Percentiles rank a stretch among this genome's conserved stretches.
phyloP scores from a whole-genome alignment of 2,797 vertebrate genomes.

The Sebastes vulpes region DNA sequence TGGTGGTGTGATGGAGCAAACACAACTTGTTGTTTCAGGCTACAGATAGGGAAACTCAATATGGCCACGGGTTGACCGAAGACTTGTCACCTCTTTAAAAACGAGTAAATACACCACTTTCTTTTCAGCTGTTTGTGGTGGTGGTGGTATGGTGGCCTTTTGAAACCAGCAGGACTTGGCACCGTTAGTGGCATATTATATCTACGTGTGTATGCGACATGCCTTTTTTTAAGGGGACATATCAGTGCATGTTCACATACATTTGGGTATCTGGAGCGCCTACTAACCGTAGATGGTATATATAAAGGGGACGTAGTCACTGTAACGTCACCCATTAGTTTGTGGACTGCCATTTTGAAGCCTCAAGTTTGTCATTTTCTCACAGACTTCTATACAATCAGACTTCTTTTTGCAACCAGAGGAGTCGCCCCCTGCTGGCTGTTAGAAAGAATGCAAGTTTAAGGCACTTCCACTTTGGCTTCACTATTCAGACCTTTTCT shows the following conservation, averaged over 20 bases:
- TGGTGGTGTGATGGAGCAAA: slow-evolving; percentile 31
- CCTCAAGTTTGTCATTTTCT: too few relatives aligned
- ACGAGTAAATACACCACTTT: slow-evolving; percentile 64
- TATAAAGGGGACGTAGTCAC: too few relatives aligned
- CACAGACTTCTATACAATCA: too few relatives aligned
- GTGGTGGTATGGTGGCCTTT: slow-evolving; percentile 21
- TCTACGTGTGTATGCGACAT: not conserved
- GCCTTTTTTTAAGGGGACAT: not conserved
- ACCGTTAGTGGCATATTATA: not conserved
- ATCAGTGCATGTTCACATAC: not conserved
- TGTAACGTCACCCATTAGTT: fast-evolving
- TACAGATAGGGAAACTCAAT: slow-evolving; percentile 58
- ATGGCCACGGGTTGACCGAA: slow-evolving; percentile 32
- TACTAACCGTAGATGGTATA: too few relatives aligned
- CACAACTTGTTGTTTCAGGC: slow-evolving; percentile 43
- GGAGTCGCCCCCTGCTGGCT: too few relatives aligned
- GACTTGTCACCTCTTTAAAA: slow-evolving; percentile 80
- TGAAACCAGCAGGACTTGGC: slow-evolving; percentile 33
- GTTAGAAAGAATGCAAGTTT: too few relatives aligned
- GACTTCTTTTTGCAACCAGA: too few relatives aligned
- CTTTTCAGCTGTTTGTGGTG: slow-evolving; percentile 57
- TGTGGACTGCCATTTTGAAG: too few relatives aligned
- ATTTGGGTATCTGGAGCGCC: too few relatives aligned
- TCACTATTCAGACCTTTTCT: too few relatives aligned
- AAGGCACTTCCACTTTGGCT: too few relatives aligned